Evolutionary conservation across 2,113 vertebrate genomes (phyloP).

Genomic region (Nyctereutes procyonoides): DNA sequence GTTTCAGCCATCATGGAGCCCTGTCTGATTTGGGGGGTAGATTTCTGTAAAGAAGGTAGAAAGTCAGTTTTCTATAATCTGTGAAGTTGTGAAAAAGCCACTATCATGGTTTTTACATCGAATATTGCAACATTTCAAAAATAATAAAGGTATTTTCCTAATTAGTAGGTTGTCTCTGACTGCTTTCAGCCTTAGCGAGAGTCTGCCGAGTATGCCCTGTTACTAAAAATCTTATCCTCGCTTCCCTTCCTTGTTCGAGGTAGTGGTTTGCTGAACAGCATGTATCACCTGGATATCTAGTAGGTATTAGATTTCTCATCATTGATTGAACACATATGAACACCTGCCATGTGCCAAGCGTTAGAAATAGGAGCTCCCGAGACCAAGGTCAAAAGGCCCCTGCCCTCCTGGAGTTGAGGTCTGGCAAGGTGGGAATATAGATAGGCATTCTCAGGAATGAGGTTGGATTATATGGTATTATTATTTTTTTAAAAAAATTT

Average conservation of each 20-base stretch:
- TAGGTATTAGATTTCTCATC: neutral
- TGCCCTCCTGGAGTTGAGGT: neutral
- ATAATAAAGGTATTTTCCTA: slow-evolving; percentile 80
- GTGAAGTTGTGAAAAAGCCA: slow-evolving; percentile 61
- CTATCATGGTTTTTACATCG: slow-evolving; percentile 55
- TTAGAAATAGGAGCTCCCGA: neutral
- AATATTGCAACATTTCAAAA: slow-evolving; percentile 60
- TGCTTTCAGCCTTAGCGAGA: too few relatives aligned
- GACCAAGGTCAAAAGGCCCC: neutral
- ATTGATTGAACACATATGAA: neutral
- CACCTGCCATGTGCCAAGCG: neutral
- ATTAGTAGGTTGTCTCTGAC: neutral
- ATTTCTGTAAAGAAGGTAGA: slow-evolving; percentile 10
- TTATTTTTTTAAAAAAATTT: too few relatives aligned
- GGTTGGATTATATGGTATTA: neutral
- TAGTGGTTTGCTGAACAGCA: neutral
- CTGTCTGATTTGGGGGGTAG: neutral
- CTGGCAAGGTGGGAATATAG: neutral
- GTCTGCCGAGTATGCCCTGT: neutral
- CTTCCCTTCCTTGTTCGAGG: neutral
- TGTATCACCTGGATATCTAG: neutral
- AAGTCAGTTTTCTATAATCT: slow-evolving; percentile 64
- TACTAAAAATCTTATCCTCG: neutral
- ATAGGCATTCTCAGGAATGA: neutral
- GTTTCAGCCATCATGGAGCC: neutral